phyloP scores from a whole-genome alignment of 2,113 vertebrate species.

The Pseudorectes ferrugineus region DNA sequence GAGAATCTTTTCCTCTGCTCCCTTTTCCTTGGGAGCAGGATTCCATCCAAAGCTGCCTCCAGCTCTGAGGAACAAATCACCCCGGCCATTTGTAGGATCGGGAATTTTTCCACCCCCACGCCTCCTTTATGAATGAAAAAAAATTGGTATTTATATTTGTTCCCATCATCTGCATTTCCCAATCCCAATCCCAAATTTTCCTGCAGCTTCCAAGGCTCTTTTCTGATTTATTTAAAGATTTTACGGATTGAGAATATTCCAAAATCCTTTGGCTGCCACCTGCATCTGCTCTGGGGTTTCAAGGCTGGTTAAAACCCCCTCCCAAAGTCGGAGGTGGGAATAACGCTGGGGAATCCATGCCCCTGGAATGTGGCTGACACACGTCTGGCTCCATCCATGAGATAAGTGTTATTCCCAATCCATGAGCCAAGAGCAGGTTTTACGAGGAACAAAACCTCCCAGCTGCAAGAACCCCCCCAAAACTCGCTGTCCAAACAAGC shows the following conservation, averaged over 20 bases:
- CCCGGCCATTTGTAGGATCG: background rate
- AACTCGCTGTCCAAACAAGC: background rate
- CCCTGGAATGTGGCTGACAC: background rate
- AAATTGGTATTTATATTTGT: background rate
- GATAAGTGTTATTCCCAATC: conserved; percentile 17
- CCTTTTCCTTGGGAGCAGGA: background rate
- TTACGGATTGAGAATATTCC: fast-evolving
- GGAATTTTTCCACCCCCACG: background rate
- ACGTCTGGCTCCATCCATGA: background rate
- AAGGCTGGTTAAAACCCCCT: background rate
- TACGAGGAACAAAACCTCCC: background rate
- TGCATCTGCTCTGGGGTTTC: background rate
- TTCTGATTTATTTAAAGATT: background rate
- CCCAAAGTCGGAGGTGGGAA: background rate
- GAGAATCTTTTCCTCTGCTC: background rate
- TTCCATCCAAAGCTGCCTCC: background rate
- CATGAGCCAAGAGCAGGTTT: background rate
- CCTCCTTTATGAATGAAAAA: background rate
- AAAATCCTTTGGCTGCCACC: background rate
- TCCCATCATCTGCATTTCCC: background rate
- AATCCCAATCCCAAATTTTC: background rate
- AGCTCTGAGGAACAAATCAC: background rate
- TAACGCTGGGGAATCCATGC: background rate
- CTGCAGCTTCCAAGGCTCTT: background rate
- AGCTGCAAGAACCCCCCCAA: background rate